phyloP scores from a whole-genome alignment of 2,888 invertebrate species.

The Geophilus truncorum region DNA sequence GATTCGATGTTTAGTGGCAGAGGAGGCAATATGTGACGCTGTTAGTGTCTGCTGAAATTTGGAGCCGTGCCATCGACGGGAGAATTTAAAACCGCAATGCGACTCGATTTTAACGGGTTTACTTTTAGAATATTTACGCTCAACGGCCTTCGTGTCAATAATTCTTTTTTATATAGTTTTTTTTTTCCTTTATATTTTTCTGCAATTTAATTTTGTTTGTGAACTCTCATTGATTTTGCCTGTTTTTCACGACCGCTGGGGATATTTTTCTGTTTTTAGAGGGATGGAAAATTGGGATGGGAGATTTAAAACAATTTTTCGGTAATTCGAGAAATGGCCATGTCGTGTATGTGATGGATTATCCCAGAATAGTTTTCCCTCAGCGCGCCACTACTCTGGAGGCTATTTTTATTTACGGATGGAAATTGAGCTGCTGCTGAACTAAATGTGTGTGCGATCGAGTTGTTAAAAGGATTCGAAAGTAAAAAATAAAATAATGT shows the following conservation, averaged over 20 bases:
- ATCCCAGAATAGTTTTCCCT: slow-evolving; percentile 18
- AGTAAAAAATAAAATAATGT: too few species aligned
- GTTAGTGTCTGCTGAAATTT: slow-evolving; percentile 13
- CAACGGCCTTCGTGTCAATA: background rate
- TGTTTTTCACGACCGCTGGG: too few species aligned
- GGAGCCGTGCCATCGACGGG: background rate
- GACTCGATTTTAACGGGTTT: slow-evolving; percentile 5
- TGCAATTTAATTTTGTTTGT: background rate
- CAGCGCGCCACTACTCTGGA: background rate
- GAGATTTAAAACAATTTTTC: background rate
- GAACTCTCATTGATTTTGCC: background rate
- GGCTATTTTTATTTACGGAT: background rate
- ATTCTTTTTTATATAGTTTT: background rate
- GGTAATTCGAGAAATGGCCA: background rate
- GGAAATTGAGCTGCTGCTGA: background rate
- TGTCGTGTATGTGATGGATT: background rate
- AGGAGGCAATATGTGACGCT: background rate
- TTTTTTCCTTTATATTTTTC: background rate
- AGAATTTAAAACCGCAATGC: slow-evolving; percentile 24
- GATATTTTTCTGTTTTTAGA: too few species aligned
- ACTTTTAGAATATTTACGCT: slow-evolving; percentile 4
- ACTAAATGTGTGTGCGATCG: background rate
- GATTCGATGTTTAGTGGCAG: background rate
- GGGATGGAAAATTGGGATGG: too few species aligned
- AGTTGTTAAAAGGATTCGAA: background rate